Conservation (phyloP, 1,140 invertebrate species). For the Pogonomyrmex californicus region DNA sequence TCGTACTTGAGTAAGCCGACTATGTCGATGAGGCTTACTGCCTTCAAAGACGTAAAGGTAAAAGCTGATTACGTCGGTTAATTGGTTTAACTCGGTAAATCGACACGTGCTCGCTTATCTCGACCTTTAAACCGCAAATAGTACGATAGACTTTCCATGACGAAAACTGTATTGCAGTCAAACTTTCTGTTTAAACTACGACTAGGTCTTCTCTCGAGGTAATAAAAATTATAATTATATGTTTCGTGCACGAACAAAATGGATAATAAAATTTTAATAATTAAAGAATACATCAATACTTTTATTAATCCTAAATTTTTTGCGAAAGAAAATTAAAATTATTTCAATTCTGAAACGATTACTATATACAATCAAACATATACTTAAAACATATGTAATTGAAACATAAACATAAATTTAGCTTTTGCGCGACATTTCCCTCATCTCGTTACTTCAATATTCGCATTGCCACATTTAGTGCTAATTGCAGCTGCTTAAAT, state of each 20-base stretch:
- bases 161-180: not conserved
- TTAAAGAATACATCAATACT: not conserved
- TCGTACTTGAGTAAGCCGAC: conserved; percentile 41
- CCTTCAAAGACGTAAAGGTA: conserved; percentile 50
- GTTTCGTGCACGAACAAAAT: not conserved
- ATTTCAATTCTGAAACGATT: not conserved
- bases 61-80: conserved; percentile 68
- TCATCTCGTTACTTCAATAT: conserved; percentile 8
- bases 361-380: not conserved
- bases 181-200: not conserved
- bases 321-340: not conserved
- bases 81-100: conserved; percentile 55
- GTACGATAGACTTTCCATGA: not conserved
- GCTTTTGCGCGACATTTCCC: not conserved
- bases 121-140: not conserved
- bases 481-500: conserved; percentile 34
- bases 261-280: not conserved
- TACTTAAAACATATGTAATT: not conserved
- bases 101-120: not conserved
- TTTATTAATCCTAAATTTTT: conserved; percentile 4
- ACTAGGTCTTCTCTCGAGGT: not conserved
- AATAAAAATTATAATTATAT: not conserved
- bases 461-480: not conserved
- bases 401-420: not conserved
- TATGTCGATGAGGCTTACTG: conserved; percentile 52